Evolutionary conservation across 2,113 vertebrate genomes (phyloP).

Genomic region (Girardinichthys multiradiatus): DNA sequence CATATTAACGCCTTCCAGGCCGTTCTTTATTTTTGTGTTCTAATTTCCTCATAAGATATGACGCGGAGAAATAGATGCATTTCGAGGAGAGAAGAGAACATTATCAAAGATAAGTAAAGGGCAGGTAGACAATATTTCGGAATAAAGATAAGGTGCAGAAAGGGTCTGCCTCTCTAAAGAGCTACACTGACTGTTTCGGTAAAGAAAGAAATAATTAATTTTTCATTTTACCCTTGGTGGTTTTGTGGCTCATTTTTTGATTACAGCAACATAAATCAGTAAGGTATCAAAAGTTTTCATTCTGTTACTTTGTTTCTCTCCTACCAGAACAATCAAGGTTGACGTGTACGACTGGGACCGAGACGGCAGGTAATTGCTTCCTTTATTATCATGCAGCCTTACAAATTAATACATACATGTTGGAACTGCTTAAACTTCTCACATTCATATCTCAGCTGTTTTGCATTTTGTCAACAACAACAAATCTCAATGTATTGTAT

Average conservation of each 20-base stretch:
- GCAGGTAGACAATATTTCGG: conserved; percentile 15
- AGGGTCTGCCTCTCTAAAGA: conserved; percentile 11
- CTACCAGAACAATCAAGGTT: conserved; percentile 90
- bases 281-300: neutral
- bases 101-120: conserved; percentile 23
- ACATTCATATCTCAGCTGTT: no score
- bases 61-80: conserved; percentile 35
- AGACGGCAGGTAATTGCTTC: conserved; percentile 86
- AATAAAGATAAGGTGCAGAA: conserved; percentile 48
- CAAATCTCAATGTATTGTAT: no score
- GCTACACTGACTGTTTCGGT: neutral
- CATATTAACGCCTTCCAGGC: neutral
- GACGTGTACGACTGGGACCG: conserved; percentile 96
- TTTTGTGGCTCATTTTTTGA: neutral
- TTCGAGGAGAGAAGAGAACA: conserved; percentile 40
- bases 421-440: neutral
- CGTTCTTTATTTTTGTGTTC: neutral
- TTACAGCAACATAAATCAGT: neutral
- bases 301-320: conserved; percentile 11
- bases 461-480: no score
- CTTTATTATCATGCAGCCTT: no score
- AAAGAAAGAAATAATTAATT: no score
- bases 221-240: neutral
- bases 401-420: no score
- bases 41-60: conserved; percentile 25